Conservation (phyloP, 2,113 vertebrate genomes). For the Microtus pennsylvanicus region DNA sequence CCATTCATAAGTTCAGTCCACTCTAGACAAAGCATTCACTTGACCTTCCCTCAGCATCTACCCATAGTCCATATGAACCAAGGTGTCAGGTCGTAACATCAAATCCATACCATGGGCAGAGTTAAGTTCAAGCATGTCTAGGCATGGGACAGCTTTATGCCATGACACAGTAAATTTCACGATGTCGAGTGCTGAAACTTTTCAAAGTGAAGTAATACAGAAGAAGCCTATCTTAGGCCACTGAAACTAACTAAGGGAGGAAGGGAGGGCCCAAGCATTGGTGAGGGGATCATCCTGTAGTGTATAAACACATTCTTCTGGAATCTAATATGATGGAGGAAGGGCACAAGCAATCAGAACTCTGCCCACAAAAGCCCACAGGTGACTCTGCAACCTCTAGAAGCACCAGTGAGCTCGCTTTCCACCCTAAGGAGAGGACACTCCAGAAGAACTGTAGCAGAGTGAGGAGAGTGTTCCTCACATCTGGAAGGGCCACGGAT, state of each 20-base stretch:
- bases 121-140: neutral
- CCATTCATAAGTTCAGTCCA: neutral
- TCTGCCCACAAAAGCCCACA: neutral
- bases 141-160: neutral
- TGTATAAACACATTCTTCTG: neutral
- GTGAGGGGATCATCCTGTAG: neutral
- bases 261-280: too few relatives aligned
- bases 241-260: neutral
- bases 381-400: too few relatives aligned
- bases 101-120: neutral
- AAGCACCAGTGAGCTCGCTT: neutral
- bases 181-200: neutral
- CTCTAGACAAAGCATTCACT: neutral
- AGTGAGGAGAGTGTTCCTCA: neutral
- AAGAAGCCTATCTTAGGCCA: neutral
- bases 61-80: neutral
- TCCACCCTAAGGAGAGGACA: too few relatives aligned
- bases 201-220: neutral
- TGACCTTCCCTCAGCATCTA: neutral
- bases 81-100: too few relatives aligned
- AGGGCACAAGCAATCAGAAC: too few relatives aligned
- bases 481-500: too few relatives aligned
- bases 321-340: neutral
- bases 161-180: neutral
- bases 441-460: neutral